phyloP scores from a whole-genome alignment of 2,797 vertebrate genomes.

The Urosaurus nigricauda region DNA sequence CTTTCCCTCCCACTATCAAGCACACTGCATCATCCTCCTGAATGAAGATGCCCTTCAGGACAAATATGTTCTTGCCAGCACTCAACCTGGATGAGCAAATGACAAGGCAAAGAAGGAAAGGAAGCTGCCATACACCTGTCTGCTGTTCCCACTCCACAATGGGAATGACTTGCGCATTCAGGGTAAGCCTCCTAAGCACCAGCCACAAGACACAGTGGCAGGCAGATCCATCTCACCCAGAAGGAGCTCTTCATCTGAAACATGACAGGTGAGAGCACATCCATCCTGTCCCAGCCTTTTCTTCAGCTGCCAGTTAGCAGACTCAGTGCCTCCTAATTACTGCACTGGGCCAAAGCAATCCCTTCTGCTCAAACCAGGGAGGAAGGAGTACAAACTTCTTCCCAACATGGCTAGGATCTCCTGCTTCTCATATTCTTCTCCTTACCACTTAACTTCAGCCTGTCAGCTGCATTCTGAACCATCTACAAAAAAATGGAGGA shows the following conservation, averaged over 20 bases:
- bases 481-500: not conserved
- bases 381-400: not conserved
- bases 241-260: conserved; percentile 20
- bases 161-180: fast-evolving
- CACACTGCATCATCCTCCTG: not conserved
- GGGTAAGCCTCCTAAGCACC: fast-evolving
- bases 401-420: fast-evolving
- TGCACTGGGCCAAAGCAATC: conserved; percentile 21
- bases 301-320: conserved; percentile 49
- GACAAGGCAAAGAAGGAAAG: not conserved
- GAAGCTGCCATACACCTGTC: fast-evolving
- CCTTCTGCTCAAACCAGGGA: conserved; percentile 23
- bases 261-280: conserved; percentile 12
- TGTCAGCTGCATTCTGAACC: not conserved
- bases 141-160: not conserved
- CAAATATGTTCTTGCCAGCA: not conserved
- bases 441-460: not conserved
- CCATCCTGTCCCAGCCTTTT: conserved; percentile 9
- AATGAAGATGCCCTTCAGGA: conserved; percentile 16
- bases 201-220: fast-evolving
- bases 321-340: conserved; percentile 60
- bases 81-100: not conserved
- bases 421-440: not conserved
- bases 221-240: conserved; percentile 21
- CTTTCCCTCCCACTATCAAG: not conserved